phyloP scores from a whole-genome alignment of 2,888 invertebrate genomes.

The Cataglyphis altisquamis region DNA sequence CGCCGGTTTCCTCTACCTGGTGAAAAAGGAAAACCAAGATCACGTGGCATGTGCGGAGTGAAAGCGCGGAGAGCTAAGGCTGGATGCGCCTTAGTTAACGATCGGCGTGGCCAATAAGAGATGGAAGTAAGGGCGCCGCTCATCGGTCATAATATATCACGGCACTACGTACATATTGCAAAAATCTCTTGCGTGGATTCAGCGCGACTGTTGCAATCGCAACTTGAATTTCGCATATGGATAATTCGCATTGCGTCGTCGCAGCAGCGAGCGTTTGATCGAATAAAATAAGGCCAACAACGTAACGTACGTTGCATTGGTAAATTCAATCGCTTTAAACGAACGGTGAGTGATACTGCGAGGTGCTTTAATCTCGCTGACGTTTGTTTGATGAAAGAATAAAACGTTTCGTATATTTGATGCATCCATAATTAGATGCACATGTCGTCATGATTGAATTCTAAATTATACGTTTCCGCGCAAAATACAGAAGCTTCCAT shows the following conservation, averaged over 20 bases:
- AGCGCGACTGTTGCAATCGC: slow-evolving; percentile 19
- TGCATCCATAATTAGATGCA: slow-evolving; percentile 5
- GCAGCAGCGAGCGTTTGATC: not conserved
- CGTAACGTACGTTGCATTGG: slow-evolving; percentile 13
- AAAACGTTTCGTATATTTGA: not conserved
- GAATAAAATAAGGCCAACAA: slow-evolving; percentile 11
- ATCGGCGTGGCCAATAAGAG: slow-evolving; percentile 73
- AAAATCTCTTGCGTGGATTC: slow-evolving; percentile 59
- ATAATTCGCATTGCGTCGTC: slow-evolving; percentile 26
- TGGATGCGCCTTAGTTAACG: slow-evolving; percentile 68
- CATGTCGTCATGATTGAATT: slow-evolving; percentile 24
- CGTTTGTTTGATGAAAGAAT: not conserved
- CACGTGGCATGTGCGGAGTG: slow-evolving; percentile 69
- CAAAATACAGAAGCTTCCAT: slow-evolving; percentile 1
- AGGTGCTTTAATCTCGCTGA: not conserved
- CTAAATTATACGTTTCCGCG: slow-evolving; percentile 14
- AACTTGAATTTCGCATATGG: slow-evolving; percentile 37
- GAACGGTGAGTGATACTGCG: not conserved
- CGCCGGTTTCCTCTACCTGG: slow-evolving; percentile 50
- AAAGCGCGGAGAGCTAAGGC: slow-evolving; percentile 64
- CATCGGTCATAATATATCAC: slow-evolving; percentile 67
- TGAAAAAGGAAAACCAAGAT: slow-evolving; percentile 69
- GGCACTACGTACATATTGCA: slow-evolving; percentile 58
- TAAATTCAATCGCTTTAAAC: not conserved
- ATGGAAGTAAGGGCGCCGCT: slow-evolving; percentile 50